These are phyloP conservation scores for Condylura cristata DNA, from an alignment of 2,113 vertebrate species.

Conservation along the genomic window DNA sequence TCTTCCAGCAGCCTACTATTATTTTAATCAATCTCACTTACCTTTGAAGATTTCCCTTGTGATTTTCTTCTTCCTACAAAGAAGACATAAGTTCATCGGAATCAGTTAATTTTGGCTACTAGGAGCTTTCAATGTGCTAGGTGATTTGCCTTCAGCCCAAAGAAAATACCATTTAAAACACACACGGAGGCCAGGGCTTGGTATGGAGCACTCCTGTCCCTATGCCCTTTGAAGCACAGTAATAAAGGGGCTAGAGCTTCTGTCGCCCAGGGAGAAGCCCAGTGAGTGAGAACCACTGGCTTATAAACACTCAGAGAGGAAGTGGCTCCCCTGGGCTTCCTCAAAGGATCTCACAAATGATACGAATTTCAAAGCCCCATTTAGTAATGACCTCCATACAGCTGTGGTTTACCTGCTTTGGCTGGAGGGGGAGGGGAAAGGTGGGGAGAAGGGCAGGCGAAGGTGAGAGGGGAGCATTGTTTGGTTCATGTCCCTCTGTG, in stretches of 20 bases:
- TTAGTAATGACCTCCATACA: background rate
- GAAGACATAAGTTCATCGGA: slow-evolving; percentile 66
- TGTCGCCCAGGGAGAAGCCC: background rate
- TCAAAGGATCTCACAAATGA: background rate
- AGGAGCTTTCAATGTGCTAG: background rate
- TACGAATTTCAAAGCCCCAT: background rate
- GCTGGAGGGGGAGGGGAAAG: background rate
- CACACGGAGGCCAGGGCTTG: background rate
- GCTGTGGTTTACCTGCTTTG: rapidly evolving
- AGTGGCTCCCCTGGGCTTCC: background rate
- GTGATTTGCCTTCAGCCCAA: background rate
- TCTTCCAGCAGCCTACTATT: background rate
- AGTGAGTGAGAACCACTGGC: background rate
- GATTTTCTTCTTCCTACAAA: slow-evolving; percentile 92
- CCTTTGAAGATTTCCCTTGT: slow-evolving; percentile 95
- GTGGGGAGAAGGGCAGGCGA: too few relatives aligned
- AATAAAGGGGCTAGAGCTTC: background rate
- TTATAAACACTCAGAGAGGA: background rate
- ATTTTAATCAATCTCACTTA: slow-evolving; percentile 78
- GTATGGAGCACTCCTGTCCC: background rate
- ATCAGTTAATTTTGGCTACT: background rate
- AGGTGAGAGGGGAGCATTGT: background rate
- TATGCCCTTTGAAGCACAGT: background rate
- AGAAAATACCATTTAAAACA: background rate
- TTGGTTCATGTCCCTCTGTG: background rate